Evolutionary conservation across 2,888 invertebrate species (phyloP), one percentile per base, ranked within the genome.

Genomic region (Andrena praecox): DNA sequence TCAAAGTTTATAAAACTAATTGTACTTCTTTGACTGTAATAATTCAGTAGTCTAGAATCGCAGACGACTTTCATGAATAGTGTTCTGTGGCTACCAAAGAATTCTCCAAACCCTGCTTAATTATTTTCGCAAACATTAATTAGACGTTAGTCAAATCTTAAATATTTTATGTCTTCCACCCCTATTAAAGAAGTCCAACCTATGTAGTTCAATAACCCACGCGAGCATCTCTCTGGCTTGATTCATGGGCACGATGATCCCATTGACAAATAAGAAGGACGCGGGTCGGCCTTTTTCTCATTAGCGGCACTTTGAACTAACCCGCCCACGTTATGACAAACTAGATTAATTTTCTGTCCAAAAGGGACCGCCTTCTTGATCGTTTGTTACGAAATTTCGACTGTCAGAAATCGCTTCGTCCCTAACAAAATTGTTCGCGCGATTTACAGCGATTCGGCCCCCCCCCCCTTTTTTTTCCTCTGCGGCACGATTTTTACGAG

Each of bases 291-390:
- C 92, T 91, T 92, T 93, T 93, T 93, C 93, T 94, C 94, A 94
- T 94, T 94, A 94, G 93, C 93, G 92, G 92, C 92, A 90, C 94
- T 94, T 94, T 94, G 93, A 94, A 92, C 92, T 91, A 91, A 91
- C 91, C 93, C 94, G 93, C 93, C 94, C 93, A 93, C 93, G 91
- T 94, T 93, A 93, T 93, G 94, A 94, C 94, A 94, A 94, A 94
- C 94, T 93, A 94, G 94, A 93, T 94, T 94, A 94, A 94, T 94
- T 94, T 92, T 91, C 91, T 87, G 90, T 89, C 90, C 89, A 88
- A 89, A 89, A 88, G 87, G 88, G 77, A 80, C 88, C 89, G 86
- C 88, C 90, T 85, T 84, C 88, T 80, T 90, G 91, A 92, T 93
- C 93, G 93, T 94, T 94, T 93, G 91, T 94, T 92, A 93, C 86